These are phyloP conservation scores for Orchestes rusci DNA, from an alignment of 2,888 invertebrate genomes.

Conservation along the genomic window DNA sequence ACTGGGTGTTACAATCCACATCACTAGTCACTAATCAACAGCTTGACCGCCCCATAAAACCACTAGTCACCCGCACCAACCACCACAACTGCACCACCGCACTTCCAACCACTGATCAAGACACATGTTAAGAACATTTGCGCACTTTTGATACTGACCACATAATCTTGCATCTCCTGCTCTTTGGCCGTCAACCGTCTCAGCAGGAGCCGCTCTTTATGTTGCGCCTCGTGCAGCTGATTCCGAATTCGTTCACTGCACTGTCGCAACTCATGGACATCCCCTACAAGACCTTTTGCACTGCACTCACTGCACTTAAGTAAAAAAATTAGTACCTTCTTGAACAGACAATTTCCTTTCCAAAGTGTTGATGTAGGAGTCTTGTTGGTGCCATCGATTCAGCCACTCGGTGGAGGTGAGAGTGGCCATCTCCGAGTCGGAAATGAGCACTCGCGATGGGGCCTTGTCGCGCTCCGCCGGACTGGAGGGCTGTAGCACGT, in stretches of 20 bases:
- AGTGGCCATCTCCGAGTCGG: slow-evolving; percentile 57
- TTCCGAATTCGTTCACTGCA: slow-evolving; percentile 72
- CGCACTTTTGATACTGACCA: slow-evolving; percentile 57
- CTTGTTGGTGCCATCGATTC: slow-evolving; percentile 67
- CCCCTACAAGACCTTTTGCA: slow-evolving; percentile 58
- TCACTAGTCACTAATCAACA: too few relatives aligned
- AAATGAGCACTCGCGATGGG: slow-evolving; percentile 53
- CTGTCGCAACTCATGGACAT: slow-evolving; percentile 64
- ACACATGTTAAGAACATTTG: slow-evolving; percentile 40
- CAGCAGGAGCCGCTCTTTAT: slow-evolving; percentile 87
- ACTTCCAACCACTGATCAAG: too few relatives aligned
- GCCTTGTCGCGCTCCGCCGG: slow-evolving; percentile 46
- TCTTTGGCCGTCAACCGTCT: slow-evolving; percentile 91
- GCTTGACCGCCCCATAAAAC: too few relatives aligned
- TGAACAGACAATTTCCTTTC: slow-evolving; percentile 67
- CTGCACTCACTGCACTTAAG: slow-evolving; percentile 11
- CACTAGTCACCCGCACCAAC: slow-evolving; percentile 3
- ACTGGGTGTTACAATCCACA: too few relatives aligned
- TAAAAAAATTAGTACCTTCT: slow-evolving; percentile 59
- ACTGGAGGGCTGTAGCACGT: slow-evolving; percentile 43
- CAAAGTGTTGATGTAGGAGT: slow-evolving; percentile 66
- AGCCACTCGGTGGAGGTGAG: slow-evolving; percentile 59
- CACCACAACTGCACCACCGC: slow-evolving; percentile 11
- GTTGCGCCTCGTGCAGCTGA: slow-evolving; percentile 78
- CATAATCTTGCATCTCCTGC: slow-evolving; percentile 93